Percentiles rank a stretch among this genome's conserved stretches.
Conservation (phyloP, 2,113 vertebrate species). For the Neogobius melanostomus region DNA sequence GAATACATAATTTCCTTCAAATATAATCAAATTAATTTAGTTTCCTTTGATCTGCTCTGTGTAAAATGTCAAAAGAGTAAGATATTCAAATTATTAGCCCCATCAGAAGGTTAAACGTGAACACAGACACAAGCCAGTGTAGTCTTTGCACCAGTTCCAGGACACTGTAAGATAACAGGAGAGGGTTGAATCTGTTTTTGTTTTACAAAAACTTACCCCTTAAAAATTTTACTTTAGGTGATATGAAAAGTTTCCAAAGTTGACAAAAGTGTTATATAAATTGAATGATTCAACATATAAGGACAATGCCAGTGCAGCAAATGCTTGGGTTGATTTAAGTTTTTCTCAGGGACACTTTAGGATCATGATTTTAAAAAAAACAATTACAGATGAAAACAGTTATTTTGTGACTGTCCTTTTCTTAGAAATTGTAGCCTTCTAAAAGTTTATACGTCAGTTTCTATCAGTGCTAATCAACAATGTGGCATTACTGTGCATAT, state of each 20-base stretch:
- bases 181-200: too few relatives aligned
- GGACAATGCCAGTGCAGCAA: not conserved
- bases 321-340: conserved; percentile 18
- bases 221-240: too few relatives aligned
- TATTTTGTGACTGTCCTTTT: conserved; percentile 5
- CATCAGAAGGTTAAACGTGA: not conserved
- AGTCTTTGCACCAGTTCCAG: not conserved
- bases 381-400: conserved; percentile 1
- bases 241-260: not conserved
- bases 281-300: not conserved
- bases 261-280: not conserved
- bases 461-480: conserved; percentile 5
- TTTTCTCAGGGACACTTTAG: conserved; percentile 32
- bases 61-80: not conserved
- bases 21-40: too few relatives aligned
- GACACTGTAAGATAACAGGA: not conserved
- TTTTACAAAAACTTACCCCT: too few relatives aligned
- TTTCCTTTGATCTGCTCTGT: not conserved
- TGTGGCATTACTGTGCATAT: conserved; percentile 13
- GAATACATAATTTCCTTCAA: not conserved
- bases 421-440: conserved; percentile 7
- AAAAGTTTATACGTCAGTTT: conserved; percentile 3
- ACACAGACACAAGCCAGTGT: not conserved
- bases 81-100: not conserved
- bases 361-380: conserved; percentile 16